Percentiles rank a stretch among this genome's conserved stretches.
Evolutionary conservation across 2,888 invertebrate genomes (phyloP).

Genomic region (Drosophila trichaetosa): DNA sequence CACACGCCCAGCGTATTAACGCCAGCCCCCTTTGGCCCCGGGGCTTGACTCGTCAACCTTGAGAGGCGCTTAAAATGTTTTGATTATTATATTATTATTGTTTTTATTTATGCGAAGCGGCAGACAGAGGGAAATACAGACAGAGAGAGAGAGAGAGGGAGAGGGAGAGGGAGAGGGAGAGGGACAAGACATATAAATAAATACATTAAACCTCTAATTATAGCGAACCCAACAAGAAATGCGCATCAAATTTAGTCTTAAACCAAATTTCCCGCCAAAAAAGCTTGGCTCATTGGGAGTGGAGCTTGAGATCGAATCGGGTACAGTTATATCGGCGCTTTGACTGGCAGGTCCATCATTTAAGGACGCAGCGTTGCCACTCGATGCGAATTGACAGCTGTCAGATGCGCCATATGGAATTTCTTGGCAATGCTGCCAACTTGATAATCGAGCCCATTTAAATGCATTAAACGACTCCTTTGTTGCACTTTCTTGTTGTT

Average conservation of each 20-base stretch:
- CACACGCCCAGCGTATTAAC: slow-evolving; percentile 30
- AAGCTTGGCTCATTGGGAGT: background rate
- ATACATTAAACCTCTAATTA: slow-evolving; percentile 28
- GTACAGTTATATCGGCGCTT: slow-evolving; percentile 10
- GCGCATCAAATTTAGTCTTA: slow-evolving; percentile 22
- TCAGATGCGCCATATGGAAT: slow-evolving; percentile 52
- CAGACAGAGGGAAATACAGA: background rate
- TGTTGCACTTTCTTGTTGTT: slow-evolving; percentile 10
- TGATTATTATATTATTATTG: slow-evolving; percentile 67
- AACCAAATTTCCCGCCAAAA: background rate
- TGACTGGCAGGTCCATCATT: slow-evolving; percentile 24
- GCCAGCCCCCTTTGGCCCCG: slow-evolving; percentile 33
- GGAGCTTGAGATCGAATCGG: slow-evolving; percentile 4
- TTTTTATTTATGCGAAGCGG: slow-evolving; percentile 14
- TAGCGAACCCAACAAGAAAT: slow-evolving; percentile 20
- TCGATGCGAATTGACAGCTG: slow-evolving; percentile 57
- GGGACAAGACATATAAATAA: too few species aligned
- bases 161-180: background rate
- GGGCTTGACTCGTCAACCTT: slow-evolving; percentile 57
- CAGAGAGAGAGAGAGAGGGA: background rate
- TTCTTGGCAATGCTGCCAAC: slow-evolving; percentile 45
- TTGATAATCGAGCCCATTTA: slow-evolving; percentile 71
- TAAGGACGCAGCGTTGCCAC: slow-evolving; percentile 41
- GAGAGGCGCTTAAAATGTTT: slow-evolving; percentile 76
- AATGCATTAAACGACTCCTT: slow-evolving; percentile 65